A percentile compares a stretch with the other conserved stretches of the same genome.
Conservation (phyloP, 2,888 invertebrate species). For the Brachyptera risi region DNA sequence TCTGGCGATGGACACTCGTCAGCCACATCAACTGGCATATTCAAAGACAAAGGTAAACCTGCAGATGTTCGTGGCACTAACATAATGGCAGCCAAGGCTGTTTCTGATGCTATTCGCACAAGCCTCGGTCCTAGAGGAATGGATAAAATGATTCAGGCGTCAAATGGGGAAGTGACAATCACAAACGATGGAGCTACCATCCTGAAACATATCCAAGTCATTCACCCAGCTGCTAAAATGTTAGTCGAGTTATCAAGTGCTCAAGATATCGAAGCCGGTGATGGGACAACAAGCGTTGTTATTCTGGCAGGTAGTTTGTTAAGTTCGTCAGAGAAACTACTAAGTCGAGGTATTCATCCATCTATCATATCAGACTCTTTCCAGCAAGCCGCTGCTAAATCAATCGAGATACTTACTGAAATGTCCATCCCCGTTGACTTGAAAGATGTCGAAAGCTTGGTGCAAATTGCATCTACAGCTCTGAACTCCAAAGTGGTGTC, state of each 20-base stretch:
- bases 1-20: too few species aligned
- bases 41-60: slow-evolving; percentile 92
- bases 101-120: slow-evolving; percentile 98
- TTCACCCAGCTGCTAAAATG: slow-evolving; percentile 99
- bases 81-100: slow-evolving; percentile 98
- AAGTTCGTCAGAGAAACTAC: slow-evolving; percentile 88
- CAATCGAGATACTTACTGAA: slow-evolving; percentile 69
- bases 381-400: slow-evolving; percentile 75
- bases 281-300: slow-evolving; percentile 98
- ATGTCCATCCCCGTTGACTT: slow-evolving; percentile 88
- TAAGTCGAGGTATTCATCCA: slow-evolving; percentile 94
- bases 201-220: slow-evolving; percentile 96
- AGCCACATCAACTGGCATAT: slow-evolving; percentile 50
- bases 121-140: slow-evolving; percentile 98
- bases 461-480: slow-evolving; percentile 96
- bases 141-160: slow-evolving; percentile 99
- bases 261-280: slow-evolving; percentile 98
- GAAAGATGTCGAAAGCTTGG: slow-evolving; percentile 76
- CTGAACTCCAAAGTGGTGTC: slow-evolving; percentile 98
- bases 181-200: slow-evolving; percentile 99
- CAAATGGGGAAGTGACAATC: slow-evolving; percentile 97
- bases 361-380: slow-evolving; percentile 97
- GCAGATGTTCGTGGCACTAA: slow-evolving; percentile 91
- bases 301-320: slow-evolving; percentile 94
- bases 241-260: slow-evolving; percentile 97